These are phyloP conservation scores for Calidris pugnax DNA, from an alignment of 2,113 vertebrate species.

Conservation along the genomic window DNA sequence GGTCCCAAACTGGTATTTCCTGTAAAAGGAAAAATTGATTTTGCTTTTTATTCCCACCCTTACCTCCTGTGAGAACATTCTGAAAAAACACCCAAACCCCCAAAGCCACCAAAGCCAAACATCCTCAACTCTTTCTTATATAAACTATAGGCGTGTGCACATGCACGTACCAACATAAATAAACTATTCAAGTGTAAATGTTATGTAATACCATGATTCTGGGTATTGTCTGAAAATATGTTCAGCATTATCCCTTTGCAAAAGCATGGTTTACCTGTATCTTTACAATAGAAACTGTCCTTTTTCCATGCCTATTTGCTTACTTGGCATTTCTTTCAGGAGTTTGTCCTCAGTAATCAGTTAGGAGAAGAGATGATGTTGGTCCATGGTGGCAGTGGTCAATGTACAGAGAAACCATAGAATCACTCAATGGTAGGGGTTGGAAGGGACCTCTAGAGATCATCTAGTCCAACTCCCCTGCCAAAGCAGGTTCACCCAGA, in stretches of 20 bases:
- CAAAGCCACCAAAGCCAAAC: neutral
- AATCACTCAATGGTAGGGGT: neutral
- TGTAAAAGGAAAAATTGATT: conserved; percentile 19
- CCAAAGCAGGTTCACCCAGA: neutral
- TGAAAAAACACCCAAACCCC: neutral
- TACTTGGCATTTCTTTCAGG: neutral
- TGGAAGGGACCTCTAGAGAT: neutral
- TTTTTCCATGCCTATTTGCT: neutral
- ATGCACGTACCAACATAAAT: neutral
- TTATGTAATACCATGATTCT: neutral
- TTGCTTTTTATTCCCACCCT: neutral
- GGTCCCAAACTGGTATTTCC: neutral
- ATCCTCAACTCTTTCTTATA: neutral
- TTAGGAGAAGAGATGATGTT: neutral
- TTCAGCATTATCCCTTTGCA: neutral
- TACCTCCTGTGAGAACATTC: neutral
- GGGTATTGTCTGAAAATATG: neutral
- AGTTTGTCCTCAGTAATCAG: neutral
- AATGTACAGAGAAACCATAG: neutral
- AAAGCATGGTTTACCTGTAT: neutral
- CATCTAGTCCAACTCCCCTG: neutral
- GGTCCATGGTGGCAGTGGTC: neutral
- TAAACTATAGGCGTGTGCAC: neutral
- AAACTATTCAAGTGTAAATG: neutral
- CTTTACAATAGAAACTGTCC: neutral